Conservation (phyloP, 2,888 invertebrate species). For the Bombyx huttoni region DNA sequence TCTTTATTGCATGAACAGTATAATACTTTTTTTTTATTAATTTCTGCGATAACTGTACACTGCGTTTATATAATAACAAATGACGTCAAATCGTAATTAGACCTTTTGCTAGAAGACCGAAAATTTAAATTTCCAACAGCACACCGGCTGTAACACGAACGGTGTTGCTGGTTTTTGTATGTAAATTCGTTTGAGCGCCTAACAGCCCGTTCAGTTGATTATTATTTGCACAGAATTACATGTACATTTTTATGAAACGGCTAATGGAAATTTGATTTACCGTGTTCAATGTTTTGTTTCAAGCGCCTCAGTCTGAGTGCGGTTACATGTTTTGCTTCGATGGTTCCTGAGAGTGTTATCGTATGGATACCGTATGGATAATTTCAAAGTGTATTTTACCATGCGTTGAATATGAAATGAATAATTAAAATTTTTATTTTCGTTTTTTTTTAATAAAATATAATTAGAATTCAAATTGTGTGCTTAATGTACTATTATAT, state of each 20-base stretch:
- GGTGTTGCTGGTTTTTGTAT: neutral
- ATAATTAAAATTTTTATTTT: no score
- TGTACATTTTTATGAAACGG: slow-evolving; percentile 12
- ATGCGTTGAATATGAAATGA: no score
- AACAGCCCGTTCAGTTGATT: slow-evolving; percentile 12
- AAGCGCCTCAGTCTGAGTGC: neutral
- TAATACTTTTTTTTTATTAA: no score
- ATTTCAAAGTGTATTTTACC: no score
- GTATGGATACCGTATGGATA: neutral
- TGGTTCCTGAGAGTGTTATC: neutral
- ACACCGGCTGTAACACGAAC: neutral
- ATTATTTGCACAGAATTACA: slow-evolving; percentile 17
- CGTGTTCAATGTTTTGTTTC: neutral
- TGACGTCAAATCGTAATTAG: neutral
- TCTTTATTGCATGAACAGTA: no score
- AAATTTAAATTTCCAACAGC: neutral
- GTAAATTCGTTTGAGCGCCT: neutral
- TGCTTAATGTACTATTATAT: no score
- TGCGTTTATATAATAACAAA: no score
- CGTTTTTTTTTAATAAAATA: no score
- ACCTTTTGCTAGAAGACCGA: neutral
- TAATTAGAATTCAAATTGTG: no score
- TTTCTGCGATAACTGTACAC: no score
- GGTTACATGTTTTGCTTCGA: neutral
- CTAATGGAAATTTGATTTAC: slow-evolving; percentile 15